A percentile compares a stretch with the other conserved stretches of the same genome.
Evolutionary conservation across 2,113 vertebrate species (phyloP).

Genomic region (Oostethus manadensis): DNA sequence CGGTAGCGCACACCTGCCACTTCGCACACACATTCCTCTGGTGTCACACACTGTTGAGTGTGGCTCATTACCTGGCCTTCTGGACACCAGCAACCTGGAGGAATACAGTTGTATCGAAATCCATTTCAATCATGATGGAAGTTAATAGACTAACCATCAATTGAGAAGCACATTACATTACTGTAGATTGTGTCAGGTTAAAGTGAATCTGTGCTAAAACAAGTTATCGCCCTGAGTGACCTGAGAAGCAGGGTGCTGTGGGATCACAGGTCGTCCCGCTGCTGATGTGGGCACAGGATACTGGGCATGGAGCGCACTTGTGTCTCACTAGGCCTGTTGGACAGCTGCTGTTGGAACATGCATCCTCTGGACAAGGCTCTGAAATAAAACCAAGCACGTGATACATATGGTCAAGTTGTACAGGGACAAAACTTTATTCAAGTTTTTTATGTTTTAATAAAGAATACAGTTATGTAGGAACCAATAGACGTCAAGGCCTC

Average conservation of each 20-base stretch:
- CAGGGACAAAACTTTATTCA: neutral
- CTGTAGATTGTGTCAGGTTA: neutral
- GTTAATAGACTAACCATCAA: too few species aligned
- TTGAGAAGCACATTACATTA: too few species aligned
- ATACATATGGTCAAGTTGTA: neutral
- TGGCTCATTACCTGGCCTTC: conserved; percentile 72
- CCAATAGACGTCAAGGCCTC: neutral
- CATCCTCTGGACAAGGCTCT: conserved; percentile 75
- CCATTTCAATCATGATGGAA: too few species aligned
- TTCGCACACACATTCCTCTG: conserved; percentile 75
- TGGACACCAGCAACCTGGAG: conserved; percentile 83
- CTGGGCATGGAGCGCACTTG: conserved; percentile 78
- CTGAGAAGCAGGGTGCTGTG: conserved; percentile 69
- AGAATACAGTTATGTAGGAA: neutral
- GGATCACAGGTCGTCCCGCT: conserved; percentile 50
- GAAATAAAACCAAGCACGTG: neutral
- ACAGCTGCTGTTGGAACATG: conserved; percentile 75
- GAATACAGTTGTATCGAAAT: neutral
- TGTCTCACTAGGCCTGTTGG: conserved; percentile 60
- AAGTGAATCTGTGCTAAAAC: neutral
- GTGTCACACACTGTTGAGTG: conserved; percentile 66
- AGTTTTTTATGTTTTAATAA: too few species aligned
- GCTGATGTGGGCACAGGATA: conserved; percentile 78
- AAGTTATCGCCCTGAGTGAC: conserved; percentile 53
- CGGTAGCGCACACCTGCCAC: conserved; percentile 65